Evolutionary conservation across 1,140 invertebrate species (phyloP).

Genomic region (Sarcophaga peregrina): DNA sequence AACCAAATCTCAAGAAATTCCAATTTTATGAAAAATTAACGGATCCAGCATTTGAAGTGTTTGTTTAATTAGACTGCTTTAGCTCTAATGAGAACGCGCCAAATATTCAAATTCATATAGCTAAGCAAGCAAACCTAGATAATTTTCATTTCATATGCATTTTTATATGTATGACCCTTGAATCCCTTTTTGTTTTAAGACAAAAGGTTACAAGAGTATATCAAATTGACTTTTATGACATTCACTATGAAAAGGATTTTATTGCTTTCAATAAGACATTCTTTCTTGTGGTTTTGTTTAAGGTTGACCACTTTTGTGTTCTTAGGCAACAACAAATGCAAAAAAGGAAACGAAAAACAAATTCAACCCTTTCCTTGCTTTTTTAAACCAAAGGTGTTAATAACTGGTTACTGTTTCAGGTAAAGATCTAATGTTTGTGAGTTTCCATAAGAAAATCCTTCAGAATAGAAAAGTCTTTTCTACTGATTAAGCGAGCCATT

Average conservation of each 20-base stretch:
- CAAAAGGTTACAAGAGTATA: too few relatives aligned
- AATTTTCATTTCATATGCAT: background rate
- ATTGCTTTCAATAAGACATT: background rate
- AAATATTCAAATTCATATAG: background rate
- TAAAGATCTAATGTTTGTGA: background rate
- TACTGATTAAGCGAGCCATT: slow-evolving; percentile 11
- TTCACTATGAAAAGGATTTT: background rate
- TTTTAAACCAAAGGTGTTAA: background rate
- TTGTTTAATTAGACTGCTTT: too few relatives aligned
- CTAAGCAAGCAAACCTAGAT: background rate
- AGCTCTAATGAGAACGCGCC: too few relatives aligned
- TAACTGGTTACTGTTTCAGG: background rate
- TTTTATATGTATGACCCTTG: background rate
- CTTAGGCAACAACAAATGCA: too few relatives aligned
- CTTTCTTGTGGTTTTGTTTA: background rate
- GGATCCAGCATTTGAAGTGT: too few relatives aligned
- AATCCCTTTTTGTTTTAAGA: background rate
- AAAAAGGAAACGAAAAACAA: too few relatives aligned
- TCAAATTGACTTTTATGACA: slow-evolving; percentile 4
- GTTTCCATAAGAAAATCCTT: too few relatives aligned
- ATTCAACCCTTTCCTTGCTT: background rate
- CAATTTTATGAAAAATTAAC: too few relatives aligned
- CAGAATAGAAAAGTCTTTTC: background rate
- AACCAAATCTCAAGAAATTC: too few relatives aligned
- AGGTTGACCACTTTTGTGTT: background rate